A percentile compares a stretch with the other conserved stretches of the same genome.
Evolutionary conservation across 2,113 vertebrate genomes (phyloP).

Genomic region (Theristicus caerulescens): DNA sequence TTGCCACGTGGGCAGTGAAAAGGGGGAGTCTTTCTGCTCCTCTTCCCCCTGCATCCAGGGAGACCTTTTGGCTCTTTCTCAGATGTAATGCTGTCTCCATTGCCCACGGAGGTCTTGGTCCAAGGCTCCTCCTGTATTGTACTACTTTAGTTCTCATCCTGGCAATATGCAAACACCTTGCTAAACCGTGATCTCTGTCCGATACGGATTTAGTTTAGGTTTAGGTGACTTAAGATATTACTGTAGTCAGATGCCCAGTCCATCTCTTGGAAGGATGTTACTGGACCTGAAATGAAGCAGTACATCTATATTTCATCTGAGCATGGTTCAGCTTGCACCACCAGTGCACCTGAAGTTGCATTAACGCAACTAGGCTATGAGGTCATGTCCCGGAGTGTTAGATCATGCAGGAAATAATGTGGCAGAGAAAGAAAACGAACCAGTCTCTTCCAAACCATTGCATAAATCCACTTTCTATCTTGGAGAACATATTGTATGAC

Average conservation of each 20-base stretch:
- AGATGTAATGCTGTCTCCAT: neutral
- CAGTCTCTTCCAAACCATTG: neutral
- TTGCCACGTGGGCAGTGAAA: neutral
- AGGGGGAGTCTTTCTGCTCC: neutral
- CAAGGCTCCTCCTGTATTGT: neutral
- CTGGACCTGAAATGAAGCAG: neutral
- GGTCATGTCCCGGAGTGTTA: neutral
- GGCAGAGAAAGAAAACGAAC: neutral
- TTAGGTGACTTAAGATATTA: neutral
- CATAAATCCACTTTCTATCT: neutral
- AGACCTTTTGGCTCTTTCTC: neutral
- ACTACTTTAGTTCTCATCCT: neutral
- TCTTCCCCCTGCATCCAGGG: neutral
- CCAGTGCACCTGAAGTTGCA: neutral
- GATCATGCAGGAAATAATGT: neutral
- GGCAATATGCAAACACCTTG: neutral
- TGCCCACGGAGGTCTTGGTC: neutral
- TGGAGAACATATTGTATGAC: neutral
- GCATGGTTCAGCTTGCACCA: neutral
- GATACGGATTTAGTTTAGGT: neutral
- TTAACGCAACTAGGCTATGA: neutral
- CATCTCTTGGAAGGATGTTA: neutral
- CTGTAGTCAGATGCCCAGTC: neutral
- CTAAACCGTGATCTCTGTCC: rapidly evolving
- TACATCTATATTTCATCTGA: neutral